These are phyloP conservation scores for Hydrolagus affinis DNA, from an alignment of 2,113 vertebrate genomes.

Conservation along the genomic window DNA sequence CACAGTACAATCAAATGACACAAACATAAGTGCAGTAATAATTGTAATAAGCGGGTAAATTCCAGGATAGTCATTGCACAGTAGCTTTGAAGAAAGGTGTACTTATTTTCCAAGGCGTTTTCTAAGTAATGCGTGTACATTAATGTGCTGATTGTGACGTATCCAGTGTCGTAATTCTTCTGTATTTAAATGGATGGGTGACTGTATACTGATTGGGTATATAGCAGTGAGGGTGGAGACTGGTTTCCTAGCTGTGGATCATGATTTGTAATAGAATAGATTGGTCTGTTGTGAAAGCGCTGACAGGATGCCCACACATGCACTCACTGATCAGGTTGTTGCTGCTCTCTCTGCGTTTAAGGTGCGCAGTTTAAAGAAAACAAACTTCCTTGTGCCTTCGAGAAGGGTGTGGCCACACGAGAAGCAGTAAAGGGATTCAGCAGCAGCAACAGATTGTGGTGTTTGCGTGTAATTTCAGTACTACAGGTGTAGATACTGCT, in stretches of 20 bases:
- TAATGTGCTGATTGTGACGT: not conserved
- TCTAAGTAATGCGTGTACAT: not conserved
- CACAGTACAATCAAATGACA: not conserved
- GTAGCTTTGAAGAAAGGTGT: slow-evolving; percentile 13
- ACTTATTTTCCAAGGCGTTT: not conserved
- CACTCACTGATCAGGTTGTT: not conserved
- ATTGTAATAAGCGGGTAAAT: not conserved
- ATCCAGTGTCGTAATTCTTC: not conserved
- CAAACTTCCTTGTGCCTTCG: not conserved
- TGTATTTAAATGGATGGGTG: not conserved
- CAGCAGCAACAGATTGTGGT: not conserved
- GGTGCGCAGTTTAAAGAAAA: not conserved
- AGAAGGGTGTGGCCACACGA: slow-evolving; percentile 10
- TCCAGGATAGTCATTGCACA: not conserved
- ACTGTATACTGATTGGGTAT: not conserved
- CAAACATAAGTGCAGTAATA: not conserved
- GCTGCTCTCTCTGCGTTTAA: not conserved
- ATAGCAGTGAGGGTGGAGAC: slow-evolving; percentile 6
- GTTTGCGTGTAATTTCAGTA: not conserved
- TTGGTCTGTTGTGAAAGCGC: not conserved
- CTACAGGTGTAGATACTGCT: not conserved
- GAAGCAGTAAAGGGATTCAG: not conserved
- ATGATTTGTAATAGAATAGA: not conserved
- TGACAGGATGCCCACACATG: not conserved
- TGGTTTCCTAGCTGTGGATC: not conserved